Base-by-base conservation (phyloP, 2,888 invertebrate species). In the Apamea anceps region DNA sequence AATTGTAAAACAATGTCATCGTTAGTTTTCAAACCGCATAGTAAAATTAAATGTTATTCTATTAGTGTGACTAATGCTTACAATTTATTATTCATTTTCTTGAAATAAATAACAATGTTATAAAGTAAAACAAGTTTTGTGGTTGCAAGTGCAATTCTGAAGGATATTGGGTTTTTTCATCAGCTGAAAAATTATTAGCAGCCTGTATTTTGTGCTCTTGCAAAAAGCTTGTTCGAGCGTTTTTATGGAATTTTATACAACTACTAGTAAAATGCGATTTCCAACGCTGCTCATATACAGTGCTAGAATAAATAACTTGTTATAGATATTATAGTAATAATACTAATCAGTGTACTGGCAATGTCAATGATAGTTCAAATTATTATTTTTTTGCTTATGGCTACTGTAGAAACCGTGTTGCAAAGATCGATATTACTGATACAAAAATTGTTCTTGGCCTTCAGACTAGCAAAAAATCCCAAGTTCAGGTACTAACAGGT, bases 401-500 rank as follows among this genome's bases (percentile, higher is more conserved):
- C 18, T 57, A 48, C 37, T 63, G 21, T 42, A 60, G 37, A 54
- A 45, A 74, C 21, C 45, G 68, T 73, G 62, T 62, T 18, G 72
- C 62, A 57, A 78, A 72, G 72, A 78, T 85, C n/a, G 37, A 68
- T 82, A 68, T 45, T 37, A 77, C 68, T 65, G 65, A 66, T 79
- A 74, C 28, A 6, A 76, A 72, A 73, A 68, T 37, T 75, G n/a
- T 75, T 82, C 54, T 66, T 68, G 68, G 63, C 68, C 75, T 75
- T 81, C 60, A 79, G 45, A 48, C 65, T 32, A 79, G 57, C 72
- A 87, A 84, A 87, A 84, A 83, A 68, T 13, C 18, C 42, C 4
- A 66, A 45, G 21, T 79, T 75, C 65, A 74, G 73, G 74, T 81
- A 75, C 76, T 75, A 63, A 76, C 86, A 81, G 84, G 85, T 89